phyloP scores from a whole-genome alignment of 2,113 vertebrate genomes.

The Jacana jacana region DNA sequence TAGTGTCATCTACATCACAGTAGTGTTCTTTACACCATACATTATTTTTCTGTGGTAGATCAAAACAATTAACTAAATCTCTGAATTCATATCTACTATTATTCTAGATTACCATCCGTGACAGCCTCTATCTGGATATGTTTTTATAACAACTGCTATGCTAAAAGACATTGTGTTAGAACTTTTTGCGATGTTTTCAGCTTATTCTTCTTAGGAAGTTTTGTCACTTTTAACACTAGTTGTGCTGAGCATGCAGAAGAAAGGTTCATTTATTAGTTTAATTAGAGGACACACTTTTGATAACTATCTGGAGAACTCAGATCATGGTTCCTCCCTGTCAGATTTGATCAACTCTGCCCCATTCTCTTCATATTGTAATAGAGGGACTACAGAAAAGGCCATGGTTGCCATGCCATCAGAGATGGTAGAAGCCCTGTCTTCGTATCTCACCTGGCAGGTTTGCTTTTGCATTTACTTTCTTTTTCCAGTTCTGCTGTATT shows the following conservation, averaged over 20 bases:
- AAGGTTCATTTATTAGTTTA: background rate
- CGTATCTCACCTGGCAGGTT: background rate
- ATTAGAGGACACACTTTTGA: background rate
- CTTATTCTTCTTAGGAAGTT: background rate
- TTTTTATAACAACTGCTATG: background rate
- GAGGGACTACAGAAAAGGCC: background rate
- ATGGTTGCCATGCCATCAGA: fast-evolving
- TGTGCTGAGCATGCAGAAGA: background rate
- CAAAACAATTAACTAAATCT: background rate
- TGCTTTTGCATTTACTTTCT: background rate
- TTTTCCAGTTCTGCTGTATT: background rate
- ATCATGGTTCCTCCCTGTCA: background rate
- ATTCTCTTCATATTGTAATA: background rate
- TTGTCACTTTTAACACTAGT: background rate
- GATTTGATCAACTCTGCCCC: background rate
- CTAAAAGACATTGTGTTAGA: background rate
- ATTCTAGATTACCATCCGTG: background rate
- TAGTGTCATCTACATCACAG: background rate
- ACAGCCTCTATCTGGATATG: background rate
- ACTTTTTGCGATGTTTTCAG: background rate
- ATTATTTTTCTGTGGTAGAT: background rate
- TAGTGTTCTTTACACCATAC: background rate
- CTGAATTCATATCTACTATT: background rate
- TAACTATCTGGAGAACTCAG: background rate
- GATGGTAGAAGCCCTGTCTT: background rate